Base-by-base conservation (phyloP, 2,797 vertebrate genomes). In the Psittacula derbiana region DNA sequence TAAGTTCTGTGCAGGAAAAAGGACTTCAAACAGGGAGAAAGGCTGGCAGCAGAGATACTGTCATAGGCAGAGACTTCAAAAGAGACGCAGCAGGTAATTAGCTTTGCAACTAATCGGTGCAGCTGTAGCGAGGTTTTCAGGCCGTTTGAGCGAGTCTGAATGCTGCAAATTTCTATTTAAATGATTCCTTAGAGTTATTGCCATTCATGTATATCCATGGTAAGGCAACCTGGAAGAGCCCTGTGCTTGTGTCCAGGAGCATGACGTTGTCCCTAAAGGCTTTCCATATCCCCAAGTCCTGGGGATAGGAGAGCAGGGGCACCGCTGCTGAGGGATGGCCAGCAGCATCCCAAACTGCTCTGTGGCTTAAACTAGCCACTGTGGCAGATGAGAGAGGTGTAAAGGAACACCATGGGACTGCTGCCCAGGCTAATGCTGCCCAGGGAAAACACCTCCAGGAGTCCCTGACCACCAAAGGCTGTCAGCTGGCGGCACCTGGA, bases 161-260 rank as follows among this genome's bases (percentile, higher is more conserved):
- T 4, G 16, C 64, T 36, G 28, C 52, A 46, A 7, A 41, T 60
- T 60, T 73, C 52, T 82, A 0, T 28, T 49, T 24, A 24, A 46
- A 21, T 4, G 4, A 16, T 25, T 70, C 25, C 47, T 66, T n/a
- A 10, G 10, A 52, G 28, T 3, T 47, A 53, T 44, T 87, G 19
- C 11, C 3, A 9, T 75, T 73, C 50, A 4, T 0, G 0, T 28
- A 11, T 12, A 6, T 4, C 50, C 0, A 0, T 15, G 25, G 44
- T 67, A 75, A 61, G 31, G 44, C 8, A 14, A 28, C 30, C 28
- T 57, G 31, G 20, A 49, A 71, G 31, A 71, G 12, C 5, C 57
- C 31, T 20, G 27, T 58, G 16, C 30, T 65, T 1, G 0, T 46
- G 17, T 19, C n/a, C 23, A 25, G 33, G 33, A 72, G 14, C 6